Conservation (phyloP, 2,888 invertebrate species). For the Micropterix aruncella region DNA sequence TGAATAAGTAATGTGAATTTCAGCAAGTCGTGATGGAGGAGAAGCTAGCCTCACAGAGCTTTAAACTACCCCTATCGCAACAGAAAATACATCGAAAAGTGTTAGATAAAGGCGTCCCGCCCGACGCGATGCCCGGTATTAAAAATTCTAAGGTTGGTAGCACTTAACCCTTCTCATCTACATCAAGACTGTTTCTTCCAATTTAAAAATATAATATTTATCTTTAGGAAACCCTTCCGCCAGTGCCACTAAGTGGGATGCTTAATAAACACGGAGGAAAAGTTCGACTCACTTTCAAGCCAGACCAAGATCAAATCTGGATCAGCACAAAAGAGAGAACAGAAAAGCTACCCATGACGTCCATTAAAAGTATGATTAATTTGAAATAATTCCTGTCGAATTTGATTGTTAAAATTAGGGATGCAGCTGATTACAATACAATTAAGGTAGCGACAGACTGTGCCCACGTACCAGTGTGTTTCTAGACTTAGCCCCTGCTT, state of each 20-base stretch:
- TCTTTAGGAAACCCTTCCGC: conserved; percentile 63
- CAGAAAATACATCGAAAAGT: conserved; percentile 77
- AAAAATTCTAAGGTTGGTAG: conserved; percentile 54
- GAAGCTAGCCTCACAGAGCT: conserved; percentile 36
- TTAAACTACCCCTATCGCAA: conserved; percentile 58
- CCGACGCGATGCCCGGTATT: conserved; percentile 79
- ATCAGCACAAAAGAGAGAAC: conserved; percentile 87
- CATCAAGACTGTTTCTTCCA: not conserved
- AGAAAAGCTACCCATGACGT: conserved; percentile 81
- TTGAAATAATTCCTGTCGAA: not conserved
- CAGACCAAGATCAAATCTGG: conserved; percentile 84
- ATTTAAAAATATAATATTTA: not conserved
- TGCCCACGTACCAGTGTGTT: too few relatives aligned
- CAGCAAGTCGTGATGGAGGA: conserved; percentile 48
- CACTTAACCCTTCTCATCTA: not conserved
- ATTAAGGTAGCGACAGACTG: too few relatives aligned
- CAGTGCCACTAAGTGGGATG: conserved; percentile 76
- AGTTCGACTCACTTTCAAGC: conserved; percentile 81
- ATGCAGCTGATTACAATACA: not conserved
- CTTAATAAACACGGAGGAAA: conserved; percentile 81
- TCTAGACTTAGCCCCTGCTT: too few relatives aligned
- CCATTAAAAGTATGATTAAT: conserved; percentile 64
- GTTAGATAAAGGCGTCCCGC: conserved; percentile 79
- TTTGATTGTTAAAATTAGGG: not conserved
- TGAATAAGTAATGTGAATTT: conserved; percentile 9